Base-by-base conservation (phyloP, 2,797 vertebrate genomes). In the Neostethus bicornis region DNA sequence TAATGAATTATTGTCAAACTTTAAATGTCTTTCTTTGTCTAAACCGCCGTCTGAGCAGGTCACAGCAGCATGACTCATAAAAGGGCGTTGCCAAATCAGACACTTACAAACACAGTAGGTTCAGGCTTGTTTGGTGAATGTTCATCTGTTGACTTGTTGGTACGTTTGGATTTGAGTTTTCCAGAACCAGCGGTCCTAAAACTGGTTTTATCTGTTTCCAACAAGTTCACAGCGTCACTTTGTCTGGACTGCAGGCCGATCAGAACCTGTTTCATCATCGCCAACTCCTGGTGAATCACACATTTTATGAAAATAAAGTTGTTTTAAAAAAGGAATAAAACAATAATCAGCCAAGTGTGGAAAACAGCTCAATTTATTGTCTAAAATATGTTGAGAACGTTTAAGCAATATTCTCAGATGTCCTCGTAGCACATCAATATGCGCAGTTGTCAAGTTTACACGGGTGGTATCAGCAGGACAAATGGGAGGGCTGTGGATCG, bases 61-160 rank as follows among this genome's bases (percentile, higher is more conserved):
- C 69, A 28, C 51, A 26, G 7, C 24, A 14, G 35, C 61, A 61
- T 85, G 80, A 85, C 65, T 86, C 81, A 87, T 44, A 19, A n/a
- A 37, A 77, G 78, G 71, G 69, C 56, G 77, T 73, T 51, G 46
- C 71, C 50, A 24, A n/a, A 17, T 56, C 16, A 69, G 58, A 75
- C 63, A 96, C 96, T 95, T 91, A 98, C 96, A 92, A 98, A 98
- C 70, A 98, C 89, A 0, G 94, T 98, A 63, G 96, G 96, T 75
- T 93, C 95, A 47, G 95, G 94, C 77, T 84, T 85, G 71, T 74
- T 88, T 73, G 90, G 57, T 10, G 85, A 90, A 66, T 91, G 93
- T 69, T 94, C 92, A 3, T 80, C 85, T 56, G 74, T 46, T 54
- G 59, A 61, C 37, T 76, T 80, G 74, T 52, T 51, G 24, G 78